phyloP scores from a whole-genome alignment of 2,888 invertebrate genomes.

The Mythimna impura region DNA sequence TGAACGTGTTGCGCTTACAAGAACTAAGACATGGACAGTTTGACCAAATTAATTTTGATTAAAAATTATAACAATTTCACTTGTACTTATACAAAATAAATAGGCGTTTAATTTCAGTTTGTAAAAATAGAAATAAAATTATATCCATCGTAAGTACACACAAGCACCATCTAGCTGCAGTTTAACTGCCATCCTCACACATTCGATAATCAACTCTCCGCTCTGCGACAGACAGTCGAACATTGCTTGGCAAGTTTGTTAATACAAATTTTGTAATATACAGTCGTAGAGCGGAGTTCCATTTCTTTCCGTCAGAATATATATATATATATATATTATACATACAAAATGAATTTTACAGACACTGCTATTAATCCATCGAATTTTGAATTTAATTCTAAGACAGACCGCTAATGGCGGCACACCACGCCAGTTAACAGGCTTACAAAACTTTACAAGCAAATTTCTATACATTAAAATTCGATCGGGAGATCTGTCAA shows the following conservation, averaged over 20 bases:
- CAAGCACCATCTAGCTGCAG: constrained; percentile 87
- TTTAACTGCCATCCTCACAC: constrained; percentile 82
- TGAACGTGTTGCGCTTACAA: constrained; percentile 79
- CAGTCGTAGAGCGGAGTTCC: constrained; percentile 65
- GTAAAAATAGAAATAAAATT: constrained; percentile 79
- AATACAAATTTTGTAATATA: constrained; percentile 40
- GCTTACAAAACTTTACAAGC: constrained; percentile 63
- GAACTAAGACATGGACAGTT: constrained; percentile 72
- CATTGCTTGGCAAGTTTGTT: constrained; percentile 71
- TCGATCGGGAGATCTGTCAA: constrained; percentile 83
- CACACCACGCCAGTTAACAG: constrained; percentile 40
- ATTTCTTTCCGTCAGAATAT: constrained; percentile 65
- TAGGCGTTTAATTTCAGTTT: constrained; percentile 77
- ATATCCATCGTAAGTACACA: constrained; percentile 89
- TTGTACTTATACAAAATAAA: constrained; percentile 80
- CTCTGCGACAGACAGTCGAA: constrained; percentile 64
- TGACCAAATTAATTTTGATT: constrained; percentile 67
- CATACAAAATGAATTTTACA: constrained; percentile 68
- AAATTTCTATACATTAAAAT: constrained; percentile 67
- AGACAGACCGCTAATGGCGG: constrained; percentile 46
- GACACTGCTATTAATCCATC: constrained; percentile 65
- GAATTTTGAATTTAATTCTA: constrained; percentile 63
- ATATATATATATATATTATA: constrained; percentile 56
- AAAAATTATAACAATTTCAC: constrained; percentile 70
- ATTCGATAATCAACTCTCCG: constrained; percentile 73